Conservation (phyloP, 2,888 invertebrate species). For the Limnephilus auricula region DNA sequence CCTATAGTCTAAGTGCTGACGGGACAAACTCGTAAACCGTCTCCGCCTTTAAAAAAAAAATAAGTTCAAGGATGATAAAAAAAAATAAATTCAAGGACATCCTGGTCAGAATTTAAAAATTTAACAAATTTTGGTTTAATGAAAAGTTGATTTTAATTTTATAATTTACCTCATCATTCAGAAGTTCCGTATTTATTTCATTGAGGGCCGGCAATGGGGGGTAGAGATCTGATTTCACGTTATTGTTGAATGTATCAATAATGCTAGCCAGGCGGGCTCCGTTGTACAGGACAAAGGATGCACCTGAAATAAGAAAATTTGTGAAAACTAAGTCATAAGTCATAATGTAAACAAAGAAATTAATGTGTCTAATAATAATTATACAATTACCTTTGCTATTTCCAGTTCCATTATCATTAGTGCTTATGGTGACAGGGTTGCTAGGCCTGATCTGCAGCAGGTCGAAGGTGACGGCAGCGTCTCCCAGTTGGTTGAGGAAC, state of each 20-base stretch:
- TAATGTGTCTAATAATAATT: not conserved
- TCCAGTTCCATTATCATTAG: conserved; percentile 72
- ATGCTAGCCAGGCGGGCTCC: conserved; percentile 84
- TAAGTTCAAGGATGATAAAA: no score
- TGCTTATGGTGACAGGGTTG: conserved; percentile 78
- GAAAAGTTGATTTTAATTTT: not conserved
- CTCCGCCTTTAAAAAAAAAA: no score
- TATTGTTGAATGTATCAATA: conserved; percentile 80
- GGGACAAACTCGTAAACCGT: no score
- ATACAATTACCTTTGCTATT: conserved; percentile 77
- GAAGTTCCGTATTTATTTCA: conserved; percentile 79
- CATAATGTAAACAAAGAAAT: no score
- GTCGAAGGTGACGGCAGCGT: conserved; percentile 83
- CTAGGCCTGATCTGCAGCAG: conserved; percentile 82
- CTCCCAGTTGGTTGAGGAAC: conserved; percentile 80
- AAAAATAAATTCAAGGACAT: not conserved
- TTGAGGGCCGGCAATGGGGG: conserved; percentile 79
- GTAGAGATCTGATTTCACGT: conserved; percentile 77
- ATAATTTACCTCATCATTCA: conserved; percentile 81
- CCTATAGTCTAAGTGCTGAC: no score
- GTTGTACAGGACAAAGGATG: conserved; percentile 87
- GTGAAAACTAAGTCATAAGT: not conserved
- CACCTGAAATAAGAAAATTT: conserved; percentile 75
- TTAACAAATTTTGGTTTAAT: not conserved
- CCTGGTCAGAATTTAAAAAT: not conserved